Base-by-base conservation (phyloP, 2,888 invertebrate species). In the Beris chalybata region DNA sequence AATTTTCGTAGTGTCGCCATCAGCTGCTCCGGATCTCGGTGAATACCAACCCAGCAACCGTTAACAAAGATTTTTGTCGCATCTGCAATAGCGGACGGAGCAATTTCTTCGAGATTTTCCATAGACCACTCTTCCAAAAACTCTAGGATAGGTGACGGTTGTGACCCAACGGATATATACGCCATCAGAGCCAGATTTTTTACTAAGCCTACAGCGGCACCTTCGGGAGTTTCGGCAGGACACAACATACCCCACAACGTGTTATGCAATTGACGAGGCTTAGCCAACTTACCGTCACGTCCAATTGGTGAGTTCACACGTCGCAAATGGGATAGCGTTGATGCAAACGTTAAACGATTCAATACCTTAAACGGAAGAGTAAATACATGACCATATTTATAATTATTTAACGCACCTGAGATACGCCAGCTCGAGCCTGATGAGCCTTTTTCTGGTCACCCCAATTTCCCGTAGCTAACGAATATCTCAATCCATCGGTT, bases 71-170 rank as follows among this genome's bases (percentile, higher is more conserved):
- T 99, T 83, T 99, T 99, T 0, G 99, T 99, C 0, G 99, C 96
- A 83, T 97, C 97, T 11, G 95, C 94, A 77, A 99, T 99, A 2
- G 98, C 97, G 15, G 97, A 97, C 0, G 99, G 98, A 0, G 98
- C 97, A 71, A 99, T 98, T 87, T 99, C 99, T 82, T 99, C 99
- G 71, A 99, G 85, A 81, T 99, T 99, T 83, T 99, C 99, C 99
- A 99, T 99, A 58, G 97, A 97, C 99, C 99, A 99, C 80, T 99
- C 99, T 78, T 99, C 99, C 87, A 99, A 96, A 84, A 99, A 99
- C 86, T 99, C 99, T 64, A 99, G 84, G 82, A 99, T 99, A 1
- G 99, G 99, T 9, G 97, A 97, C 0, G 99, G 98, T 79, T 98
- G 97, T 56, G 97, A 98, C 5, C 99, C 99, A 63, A 99, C 99